These are phyloP conservation scores for Myotis planiceps DNA, from an alignment of 2,797 vertebrate species.

Conservation along the genomic window DNA sequence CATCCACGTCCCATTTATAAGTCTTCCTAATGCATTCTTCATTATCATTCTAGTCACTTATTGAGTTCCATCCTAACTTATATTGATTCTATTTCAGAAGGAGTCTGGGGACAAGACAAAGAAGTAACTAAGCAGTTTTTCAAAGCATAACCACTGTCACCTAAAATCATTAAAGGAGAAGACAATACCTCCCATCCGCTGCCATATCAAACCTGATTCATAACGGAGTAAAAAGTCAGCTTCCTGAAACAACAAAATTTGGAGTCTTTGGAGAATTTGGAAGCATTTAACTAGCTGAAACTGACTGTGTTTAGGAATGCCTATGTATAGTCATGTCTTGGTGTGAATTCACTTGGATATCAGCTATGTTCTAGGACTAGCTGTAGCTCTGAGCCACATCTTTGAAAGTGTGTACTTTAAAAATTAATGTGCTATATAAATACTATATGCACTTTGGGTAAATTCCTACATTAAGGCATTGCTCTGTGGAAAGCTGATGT, in stretches of 20 bases:
- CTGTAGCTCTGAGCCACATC: neutral
- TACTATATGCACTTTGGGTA: neutral
- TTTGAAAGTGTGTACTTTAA: neutral
- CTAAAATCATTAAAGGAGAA: conserved; percentile 60
- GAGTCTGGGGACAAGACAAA: conserved; percentile 76
- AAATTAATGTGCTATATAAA: neutral
- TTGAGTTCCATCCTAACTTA: conserved; percentile 80
- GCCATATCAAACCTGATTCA: conserved; percentile 50
- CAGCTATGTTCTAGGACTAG: neutral
- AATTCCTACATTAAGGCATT: neutral
- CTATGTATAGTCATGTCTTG: neutral
- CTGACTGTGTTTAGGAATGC: neutral
- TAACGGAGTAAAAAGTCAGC: neutral
- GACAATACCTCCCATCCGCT: conserved; percentile 19
- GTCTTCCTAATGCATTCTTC: conserved; percentile 61
- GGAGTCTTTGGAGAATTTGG: conserved; percentile 17
- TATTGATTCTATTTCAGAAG: conserved; percentile 80
- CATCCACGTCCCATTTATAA: conserved; percentile 60
- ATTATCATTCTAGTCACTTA: conserved; percentile 82
- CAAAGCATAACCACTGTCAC: conserved; percentile 71
- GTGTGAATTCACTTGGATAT: neutral
- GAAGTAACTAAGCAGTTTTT: conserved; percentile 81
- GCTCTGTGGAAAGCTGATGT: neutral
- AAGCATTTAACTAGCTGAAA: conserved; percentile 25
- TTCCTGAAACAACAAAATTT: conserved; percentile 28